These are phyloP conservation scores for Megastigmus dorsalis DNA, from an alignment of 2,888 invertebrate species.

Conservation along the genomic window DNA sequence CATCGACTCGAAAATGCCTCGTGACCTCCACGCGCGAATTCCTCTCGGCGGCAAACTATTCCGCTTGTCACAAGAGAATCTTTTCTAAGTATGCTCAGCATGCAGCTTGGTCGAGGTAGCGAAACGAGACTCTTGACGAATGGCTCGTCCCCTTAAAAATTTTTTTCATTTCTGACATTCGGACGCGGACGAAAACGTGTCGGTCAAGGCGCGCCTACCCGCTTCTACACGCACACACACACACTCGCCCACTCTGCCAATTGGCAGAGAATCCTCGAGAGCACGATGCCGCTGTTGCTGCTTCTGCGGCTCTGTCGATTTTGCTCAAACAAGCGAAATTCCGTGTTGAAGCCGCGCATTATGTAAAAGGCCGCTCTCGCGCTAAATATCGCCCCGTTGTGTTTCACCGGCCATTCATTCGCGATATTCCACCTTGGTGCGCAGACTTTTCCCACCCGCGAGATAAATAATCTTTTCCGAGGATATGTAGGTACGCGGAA, in stretches of 20 bases:
- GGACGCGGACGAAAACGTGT: constrained; percentile 9
- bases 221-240: not conserved
- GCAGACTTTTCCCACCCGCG: constrained; percentile 10
- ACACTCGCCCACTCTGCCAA: constrained; percentile 32
- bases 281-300: no score
- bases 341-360: constrained; percentile 15
- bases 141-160: not conserved
- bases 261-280: constrained; percentile 41
- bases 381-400: not conserved
- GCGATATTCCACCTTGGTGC: constrained; percentile 5
- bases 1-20: no score
- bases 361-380: constrained; percentile 35
- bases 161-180: constrained; percentile 43
- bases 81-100: not conserved
- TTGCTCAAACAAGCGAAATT: constrained; percentile 22
- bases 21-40: no score
- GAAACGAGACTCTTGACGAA: constrained; percentile 9
- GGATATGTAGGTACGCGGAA: not conserved
- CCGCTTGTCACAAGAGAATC: not conserved
- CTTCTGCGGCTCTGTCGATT: constrained; percentile 13
- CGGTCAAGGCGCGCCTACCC: constrained; percentile 42
- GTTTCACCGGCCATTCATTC: constrained; percentile 12
- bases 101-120: no score
- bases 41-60: not conserved
- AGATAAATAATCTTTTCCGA: constrained; percentile 35